A percentile compares a stretch with the other conserved stretches of the same genome.
phyloP scores from a whole-genome alignment of 1,140 invertebrate species.

The Danaus melanippus region DNA sequence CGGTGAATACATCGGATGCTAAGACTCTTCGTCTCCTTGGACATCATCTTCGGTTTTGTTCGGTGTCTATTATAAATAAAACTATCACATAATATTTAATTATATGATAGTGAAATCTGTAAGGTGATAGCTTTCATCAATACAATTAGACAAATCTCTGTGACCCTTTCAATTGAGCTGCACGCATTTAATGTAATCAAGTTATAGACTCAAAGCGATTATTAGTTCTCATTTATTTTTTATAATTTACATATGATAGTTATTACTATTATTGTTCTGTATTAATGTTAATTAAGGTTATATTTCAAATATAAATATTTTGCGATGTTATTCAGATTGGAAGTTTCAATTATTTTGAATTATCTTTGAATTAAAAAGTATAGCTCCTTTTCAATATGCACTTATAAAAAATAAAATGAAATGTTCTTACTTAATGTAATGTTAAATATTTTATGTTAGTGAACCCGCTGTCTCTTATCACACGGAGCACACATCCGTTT shows the following conservation, averaged over 20 bases:
- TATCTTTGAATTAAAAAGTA: no score
- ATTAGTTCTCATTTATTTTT: background rate
- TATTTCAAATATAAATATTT: no score
- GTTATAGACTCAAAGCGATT: constrained; percentile 5
- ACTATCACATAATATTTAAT: no score
- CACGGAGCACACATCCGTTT: constrained; percentile 14
- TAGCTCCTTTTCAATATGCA: background rate
- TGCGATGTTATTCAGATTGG: no score
- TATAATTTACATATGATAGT: constrained; percentile 1
- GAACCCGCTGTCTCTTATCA: constrained; percentile 7
- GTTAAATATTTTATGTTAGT: background rate
- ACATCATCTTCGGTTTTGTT: no score
- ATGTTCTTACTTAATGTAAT: background rate
- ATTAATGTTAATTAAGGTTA: no score
- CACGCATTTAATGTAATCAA: constrained; percentile 22
- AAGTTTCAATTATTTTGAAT: no score
- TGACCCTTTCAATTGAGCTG: constrained; percentile 29
- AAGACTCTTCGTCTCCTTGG: no score
- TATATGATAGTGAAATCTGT: no score
- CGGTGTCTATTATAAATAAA: no score
- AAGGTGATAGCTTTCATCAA: constrained; percentile 23
- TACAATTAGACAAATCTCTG: constrained; percentile 35
- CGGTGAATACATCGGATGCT: no score
- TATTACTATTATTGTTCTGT: no score
- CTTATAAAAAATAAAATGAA: background rate